Percentiles rank a stretch among this genome's conserved stretches.
These are phyloP conservation scores for Salvelinus sp. DNA, from an alignment of 2,113 vertebrate genomes.

Conservation along the genomic window DNA sequence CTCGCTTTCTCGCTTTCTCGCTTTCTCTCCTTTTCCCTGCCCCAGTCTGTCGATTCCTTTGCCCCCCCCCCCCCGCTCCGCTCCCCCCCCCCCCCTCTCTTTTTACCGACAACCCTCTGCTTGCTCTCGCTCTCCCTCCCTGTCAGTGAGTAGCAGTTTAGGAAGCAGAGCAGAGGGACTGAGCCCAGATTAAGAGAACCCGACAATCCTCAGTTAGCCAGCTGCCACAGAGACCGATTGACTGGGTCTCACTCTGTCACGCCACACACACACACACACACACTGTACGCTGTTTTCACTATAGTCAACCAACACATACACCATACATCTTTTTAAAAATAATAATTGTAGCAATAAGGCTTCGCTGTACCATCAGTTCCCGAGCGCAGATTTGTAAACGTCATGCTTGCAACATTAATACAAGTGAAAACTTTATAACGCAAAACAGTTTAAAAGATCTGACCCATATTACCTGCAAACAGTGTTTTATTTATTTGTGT, in stretches of 20 bases:
- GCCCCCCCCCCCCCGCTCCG: not conserved
- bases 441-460: no score
- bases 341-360: no score
- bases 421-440: no score
- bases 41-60: not conserved
- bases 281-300: not conserved
- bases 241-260: not conserved
- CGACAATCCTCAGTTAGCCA: slow-evolving; percentile 53
- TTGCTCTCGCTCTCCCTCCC: not conserved
- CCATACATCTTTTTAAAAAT: no score
- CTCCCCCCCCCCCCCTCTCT: not conserved
- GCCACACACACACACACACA: not conserved
- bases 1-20: not conserved
- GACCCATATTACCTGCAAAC: no score
- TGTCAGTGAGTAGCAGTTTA: not conserved
- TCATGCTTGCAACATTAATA: no score
- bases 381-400: no score
- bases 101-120: not conserved
- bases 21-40: not conserved
- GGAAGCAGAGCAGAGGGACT: not conserved
- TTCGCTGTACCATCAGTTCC: no score
- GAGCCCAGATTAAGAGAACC: slow-evolving; percentile 55
- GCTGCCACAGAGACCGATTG: slow-evolving; percentile 54
- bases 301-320: not conserved
- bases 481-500: no score